Evolutionary conservation across 1,140 invertebrate genomes (phyloP), one percentile per base, ranked within the genome.

Genomic region (Drosophila sp.): DNA sequence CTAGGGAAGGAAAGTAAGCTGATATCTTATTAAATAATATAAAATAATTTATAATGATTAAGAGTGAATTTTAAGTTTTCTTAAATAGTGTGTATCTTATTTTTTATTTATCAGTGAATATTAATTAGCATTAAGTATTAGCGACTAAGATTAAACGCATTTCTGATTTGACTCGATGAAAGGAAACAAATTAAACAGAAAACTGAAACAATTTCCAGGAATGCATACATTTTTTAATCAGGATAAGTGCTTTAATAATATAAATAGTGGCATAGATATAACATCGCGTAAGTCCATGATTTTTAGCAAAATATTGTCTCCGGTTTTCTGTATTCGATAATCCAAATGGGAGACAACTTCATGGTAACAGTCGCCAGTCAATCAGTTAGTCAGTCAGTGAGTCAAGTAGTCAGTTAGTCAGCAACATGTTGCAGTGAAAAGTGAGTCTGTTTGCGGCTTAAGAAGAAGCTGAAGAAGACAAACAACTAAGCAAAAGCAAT

Each of bases 371-470:
- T 27, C 46, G 13, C 32, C 34, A 50, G 34, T 11, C 50, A 36
- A 43, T 61, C 34, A 14, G 40, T 36, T 48, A 34, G 58, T 38
- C 45, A 50, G 48, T 54, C 51, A 56, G 13, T 56, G 40, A 64
- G 50, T 54, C 18, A 63, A 59, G 56, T 43, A 56, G 62, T 72
- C 51, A 57, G 63, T 72, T 67, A 59, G 70, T 67, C 82, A 76
- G 72, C 64, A 58, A 50, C 38, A 67, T 67, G 63, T 69, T 73
- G 72, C 77, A 51, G 81, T 81, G 81, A 82, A 86, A 86, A 89
- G 78, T 86, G 82, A 87, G 82, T 87, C 75, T 87, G 78, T 46
- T 69, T 7, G 65, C 27, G 48, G 67, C 2, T 4, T 40, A 53
- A 54, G 46, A 9, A 54, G 48, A 29, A 1, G 58, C 9, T 32